Percentiles rank a stretch among this genome's conserved stretches.
phyloP scores from a whole-genome alignment of 1,140 invertebrate genomes.

The Drosophila novamexicana region DNA sequence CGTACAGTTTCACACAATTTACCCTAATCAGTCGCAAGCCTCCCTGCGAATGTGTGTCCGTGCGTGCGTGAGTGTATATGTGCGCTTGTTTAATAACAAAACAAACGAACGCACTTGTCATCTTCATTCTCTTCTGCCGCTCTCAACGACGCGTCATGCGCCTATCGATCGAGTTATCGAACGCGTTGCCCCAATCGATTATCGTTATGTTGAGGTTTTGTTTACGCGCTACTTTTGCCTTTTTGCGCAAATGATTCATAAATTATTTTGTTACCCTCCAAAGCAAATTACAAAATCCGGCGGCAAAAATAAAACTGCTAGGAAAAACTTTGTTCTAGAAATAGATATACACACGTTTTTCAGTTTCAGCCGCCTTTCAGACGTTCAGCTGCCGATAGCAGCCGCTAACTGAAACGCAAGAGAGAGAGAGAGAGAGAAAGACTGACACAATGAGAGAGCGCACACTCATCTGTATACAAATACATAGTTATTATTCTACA shows the following conservation, averaged over 20 bases:
- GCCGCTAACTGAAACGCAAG: constrained; percentile 5
- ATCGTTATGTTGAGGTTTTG: constrained; percentile 36
- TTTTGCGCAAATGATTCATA: constrained; percentile 58
- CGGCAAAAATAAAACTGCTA: constrained; percentile 30
- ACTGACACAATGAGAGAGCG: constrained; percentile 24
- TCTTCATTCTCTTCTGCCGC: background rate
- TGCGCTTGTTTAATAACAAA: constrained; percentile 52
- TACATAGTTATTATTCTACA: constrained; percentile 4
- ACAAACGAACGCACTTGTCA: constrained; percentile 53
- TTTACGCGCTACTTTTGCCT: constrained; percentile 55
- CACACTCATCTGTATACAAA: constrained; percentile 36
- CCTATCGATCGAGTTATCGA: constrained; percentile 41
- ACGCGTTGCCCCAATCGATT: constrained; percentile 40
- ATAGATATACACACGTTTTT: constrained; percentile 82
- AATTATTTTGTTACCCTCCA: constrained; percentile 33
- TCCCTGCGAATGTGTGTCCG: constrained; percentile 4
- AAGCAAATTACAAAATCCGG: constrained; percentile 39
- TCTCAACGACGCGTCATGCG: constrained; percentile 24
- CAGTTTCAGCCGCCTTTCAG: constrained; percentile 47
- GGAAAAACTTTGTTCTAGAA: constrained; percentile 69
- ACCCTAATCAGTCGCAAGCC: constrained; percentile 26
- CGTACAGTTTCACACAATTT: constrained; percentile 42
- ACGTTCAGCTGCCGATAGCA: constrained; percentile 31
- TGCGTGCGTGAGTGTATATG: background rate
- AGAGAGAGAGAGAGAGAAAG: constrained; percentile 4